Evolutionary conservation across 2,113 vertebrate species (phyloP).

Genomic region (Bubo blakistoni): DNA sequence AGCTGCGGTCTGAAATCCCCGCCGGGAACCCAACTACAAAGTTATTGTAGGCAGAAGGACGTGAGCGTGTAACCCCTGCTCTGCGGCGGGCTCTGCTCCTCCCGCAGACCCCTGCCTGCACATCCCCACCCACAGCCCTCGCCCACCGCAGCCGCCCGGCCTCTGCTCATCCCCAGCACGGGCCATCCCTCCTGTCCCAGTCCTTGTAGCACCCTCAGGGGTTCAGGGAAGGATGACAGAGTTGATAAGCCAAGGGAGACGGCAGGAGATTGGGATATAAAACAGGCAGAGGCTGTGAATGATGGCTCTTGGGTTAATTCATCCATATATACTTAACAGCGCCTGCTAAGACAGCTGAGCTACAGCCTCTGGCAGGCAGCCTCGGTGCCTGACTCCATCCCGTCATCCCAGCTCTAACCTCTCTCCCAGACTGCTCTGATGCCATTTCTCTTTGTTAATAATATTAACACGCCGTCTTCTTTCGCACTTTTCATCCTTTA

Average conservation of each 20-base stretch:
- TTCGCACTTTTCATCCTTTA: background rate
- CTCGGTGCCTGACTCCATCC: background rate
- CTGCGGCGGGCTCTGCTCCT: background rate
- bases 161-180: accelerated
- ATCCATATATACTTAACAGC: background rate
- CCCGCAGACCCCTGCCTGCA: background rate
- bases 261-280: background rate
- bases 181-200: background rate
- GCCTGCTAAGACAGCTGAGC: background rate
- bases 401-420: background rate
- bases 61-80: background rate
- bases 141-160: background rate
- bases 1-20: background rate
- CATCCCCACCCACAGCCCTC: background rate
- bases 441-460: background rate
- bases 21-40: background rate
- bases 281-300: background rate
- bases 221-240: background rate
- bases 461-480: background rate
- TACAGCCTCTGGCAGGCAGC: background rate
- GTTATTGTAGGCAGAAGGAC: background rate
- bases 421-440: background rate
- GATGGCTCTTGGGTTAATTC: background rate
- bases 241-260: background rate
- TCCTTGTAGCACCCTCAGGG: background rate